Evolutionary conservation across 1,140 invertebrate genomes (phyloP), one percentile per base, ranked within the genome.

Genomic region (Panagrolaimus sp.): DNA sequence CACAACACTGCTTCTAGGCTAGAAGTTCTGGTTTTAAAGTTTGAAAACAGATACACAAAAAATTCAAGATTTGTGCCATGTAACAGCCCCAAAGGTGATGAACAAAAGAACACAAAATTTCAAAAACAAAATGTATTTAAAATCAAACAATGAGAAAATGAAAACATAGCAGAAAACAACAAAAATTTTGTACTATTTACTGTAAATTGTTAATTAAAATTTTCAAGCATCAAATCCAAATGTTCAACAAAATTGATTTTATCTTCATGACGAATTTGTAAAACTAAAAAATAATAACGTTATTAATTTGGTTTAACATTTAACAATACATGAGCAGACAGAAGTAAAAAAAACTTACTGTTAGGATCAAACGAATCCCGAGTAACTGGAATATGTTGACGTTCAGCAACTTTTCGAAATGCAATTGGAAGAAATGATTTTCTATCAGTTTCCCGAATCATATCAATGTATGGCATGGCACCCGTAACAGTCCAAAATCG

Each of bases 391-490:
- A 58, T 58, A 58, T 58, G 21, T n/a, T 21, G 21, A 10, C 28
- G 21, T 24, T 58, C 28, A 4, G 28, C 4, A 26, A 28, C 52
- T 3, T 21, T 21, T 58, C 28, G 14, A n/a, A 58, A 58, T 10
- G 52, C 52, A 21, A 17, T 17, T 28, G 52, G 52, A 58, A 58
- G 21, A 5, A 21, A 26, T 2, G 52, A 26, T 10, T 21, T 12
- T 14, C 52, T 58, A 1, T 58, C 28, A 1, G 21, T 28, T 12
- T 58, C 52, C 2, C 28, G 12, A 21, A 14, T 3, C 10, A 58
- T 12, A 21, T 58, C 52, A 21, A 58, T 28, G 17, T 58, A 58
- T 58, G 52, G n/a, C 52, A 58, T 58, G 17, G 21, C 21, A 26
- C 52, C 52, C 10, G 52, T 10, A 58, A 58, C 28, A 3, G 17